Evolutionary conservation across 2,888 invertebrate genomes (phyloP).

Genomic region (Gerosis bhagava): DNA sequence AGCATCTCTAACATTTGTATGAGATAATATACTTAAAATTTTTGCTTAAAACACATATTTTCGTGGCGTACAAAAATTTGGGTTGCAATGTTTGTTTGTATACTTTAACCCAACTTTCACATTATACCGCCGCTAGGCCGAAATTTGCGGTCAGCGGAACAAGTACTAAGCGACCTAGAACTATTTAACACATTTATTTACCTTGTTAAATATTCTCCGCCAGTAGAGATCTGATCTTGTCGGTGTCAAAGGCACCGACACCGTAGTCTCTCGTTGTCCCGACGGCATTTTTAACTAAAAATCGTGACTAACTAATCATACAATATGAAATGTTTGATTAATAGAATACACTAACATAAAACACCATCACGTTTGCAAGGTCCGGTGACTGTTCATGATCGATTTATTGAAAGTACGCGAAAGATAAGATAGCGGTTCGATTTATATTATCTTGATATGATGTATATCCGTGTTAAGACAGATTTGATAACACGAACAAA

Average conservation of each 20-base stretch:
- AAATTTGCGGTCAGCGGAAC: not conserved
- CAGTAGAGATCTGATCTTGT: constrained; percentile 74
- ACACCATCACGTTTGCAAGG: constrained; percentile 42
- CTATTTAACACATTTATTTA: constrained; percentile 37
- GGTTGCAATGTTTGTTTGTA: constrained; percentile 3
- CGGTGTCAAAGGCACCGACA: constrained; percentile 69
- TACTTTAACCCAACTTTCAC: constrained; percentile 24
- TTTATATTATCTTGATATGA: constrained; percentile 33
- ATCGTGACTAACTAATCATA: constrained; percentile 36
- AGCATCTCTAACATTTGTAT: too few relatives aligned
- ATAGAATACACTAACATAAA: constrained; percentile 35
- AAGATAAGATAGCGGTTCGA: constrained; percentile 55
- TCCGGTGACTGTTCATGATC: constrained; percentile 49
- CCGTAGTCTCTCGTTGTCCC: constrained; percentile 59
- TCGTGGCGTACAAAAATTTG: constrained; percentile 1
- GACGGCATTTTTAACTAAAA: constrained; percentile 61
- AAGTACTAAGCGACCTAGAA: not conserved
- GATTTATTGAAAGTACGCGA: constrained; percentile 42
- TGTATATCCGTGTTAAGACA: too few relatives aligned
- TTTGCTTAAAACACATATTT: too few relatives aligned
- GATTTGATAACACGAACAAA: too few relatives aligned
- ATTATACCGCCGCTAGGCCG: constrained; percentile 5
- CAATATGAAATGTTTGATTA: constrained; percentile 29
- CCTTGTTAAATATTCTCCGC: constrained; percentile 77
- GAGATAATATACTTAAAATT: too few relatives aligned